Base-by-base conservation (phyloP, 2,888 invertebrate genomes). In the Beris morrisii region DNA sequence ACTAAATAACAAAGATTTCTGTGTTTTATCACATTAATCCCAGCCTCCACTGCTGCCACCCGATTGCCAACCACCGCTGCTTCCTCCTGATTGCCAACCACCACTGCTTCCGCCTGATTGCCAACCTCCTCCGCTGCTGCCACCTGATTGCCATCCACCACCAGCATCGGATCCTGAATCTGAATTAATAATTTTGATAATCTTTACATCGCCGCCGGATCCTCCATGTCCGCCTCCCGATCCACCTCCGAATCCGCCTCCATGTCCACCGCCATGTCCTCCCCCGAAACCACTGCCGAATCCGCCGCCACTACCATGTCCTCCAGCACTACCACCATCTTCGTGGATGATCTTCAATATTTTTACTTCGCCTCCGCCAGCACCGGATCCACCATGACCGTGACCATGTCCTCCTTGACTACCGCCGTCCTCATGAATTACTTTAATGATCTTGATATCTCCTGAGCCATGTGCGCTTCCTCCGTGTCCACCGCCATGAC, bases 401-500 rank as follows among this genome's bases (percentile, higher is more conserved):
- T 56, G 44, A 22, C 58, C 55, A 32, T 43, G 43, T 28, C 55
- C 48, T 46, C 59, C 59, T 31, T 46, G 48, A 32, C 59, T 48
- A 7, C 50, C 59, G 6, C 48, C 59, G 5, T 59, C 59, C 13
- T 59, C 48, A 13, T 59, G 59, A 48, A 59, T 59, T 4, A 59
- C 59, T 59, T 48, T 59, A 22, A 59, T 59, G 32, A 59, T 48
- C 31, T 59, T 59, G 7, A 59, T 32, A 13, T 59, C 59, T 43
- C 59, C 59, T 12, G 53, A 53, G 9, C 38, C 9, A 38, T 38
- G 38, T 38, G 38, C 38, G 6, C 61, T 50, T 5, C 46, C 58
- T 12, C 58, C 58, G n/a, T 30, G 15, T n/a, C 58, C 58, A n/a
- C 58, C 58, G 4, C 58, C 58, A 31, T 46, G 15, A 28, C 58